A percentile compares a stretch with the other conserved stretches of the same genome.
phyloP scores from a whole-genome alignment of 1,140 invertebrate species.

The Drosophila leontia region DNA sequence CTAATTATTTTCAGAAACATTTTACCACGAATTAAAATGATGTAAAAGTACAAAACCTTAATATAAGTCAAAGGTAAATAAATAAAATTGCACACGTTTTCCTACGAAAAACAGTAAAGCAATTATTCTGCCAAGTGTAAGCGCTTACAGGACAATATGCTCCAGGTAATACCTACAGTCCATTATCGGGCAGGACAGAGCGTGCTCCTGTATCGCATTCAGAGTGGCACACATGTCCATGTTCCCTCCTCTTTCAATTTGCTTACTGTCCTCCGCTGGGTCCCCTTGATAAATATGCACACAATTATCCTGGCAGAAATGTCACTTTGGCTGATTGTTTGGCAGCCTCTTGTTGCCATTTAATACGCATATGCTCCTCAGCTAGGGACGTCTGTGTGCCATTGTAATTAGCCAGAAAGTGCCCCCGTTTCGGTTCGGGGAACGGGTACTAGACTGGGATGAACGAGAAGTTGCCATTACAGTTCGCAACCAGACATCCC shows the following conservation, averaged over 20 bases:
- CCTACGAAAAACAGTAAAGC: neutral
- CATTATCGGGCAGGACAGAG: slow-evolving; percentile 30
- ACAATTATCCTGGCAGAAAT: slow-evolving; percentile 71
- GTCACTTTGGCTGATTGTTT: slow-evolving; percentile 73
- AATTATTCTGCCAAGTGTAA: slow-evolving; percentile 2
- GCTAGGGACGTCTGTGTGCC: slow-evolving; percentile 29
- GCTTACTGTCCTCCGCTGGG: neutral
- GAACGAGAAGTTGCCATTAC: slow-evolving; percentile 16
- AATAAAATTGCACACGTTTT: neutral
- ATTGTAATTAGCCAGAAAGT: slow-evolving; percentile 69
- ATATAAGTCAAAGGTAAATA: neutral
- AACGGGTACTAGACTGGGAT: neutral
- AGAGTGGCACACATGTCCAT: slow-evolving; percentile 1
- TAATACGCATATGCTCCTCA: slow-evolving; percentile 24
- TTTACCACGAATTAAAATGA: too few relatives aligned
- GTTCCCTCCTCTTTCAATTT: slow-evolving; percentile 26
- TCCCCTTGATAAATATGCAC: slow-evolving; percentile 44
- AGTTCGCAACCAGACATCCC: slow-evolving; percentile 16
- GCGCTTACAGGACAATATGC: slow-evolving; percentile 12
- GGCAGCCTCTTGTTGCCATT: slow-evolving; percentile 37
- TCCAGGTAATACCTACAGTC: slow-evolving; percentile 34
- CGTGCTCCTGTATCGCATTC: slow-evolving; percentile 14
- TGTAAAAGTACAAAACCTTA: neutral
- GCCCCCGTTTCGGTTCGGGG: slow-evolving; percentile 23
- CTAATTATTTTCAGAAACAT: neutral